Base-by-base conservation (phyloP, 2,797 vertebrate species). In the Hydrophis major region DNA sequence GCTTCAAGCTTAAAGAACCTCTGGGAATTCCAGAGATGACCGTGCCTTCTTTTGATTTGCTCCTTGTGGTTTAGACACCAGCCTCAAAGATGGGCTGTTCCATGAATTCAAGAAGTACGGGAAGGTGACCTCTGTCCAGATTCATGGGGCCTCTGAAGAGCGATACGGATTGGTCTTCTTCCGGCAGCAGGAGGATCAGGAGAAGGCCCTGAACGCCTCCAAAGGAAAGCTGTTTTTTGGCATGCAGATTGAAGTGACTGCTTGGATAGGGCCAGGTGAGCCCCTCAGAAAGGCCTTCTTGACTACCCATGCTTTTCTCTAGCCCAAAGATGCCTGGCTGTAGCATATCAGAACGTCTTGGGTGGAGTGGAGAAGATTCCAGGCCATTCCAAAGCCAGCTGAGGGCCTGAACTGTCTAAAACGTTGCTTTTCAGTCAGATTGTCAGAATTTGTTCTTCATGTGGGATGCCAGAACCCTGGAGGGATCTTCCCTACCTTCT, bases 31-130 rank as follows among this genome's bases (percentile, higher is more conserved):
- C 87, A 32, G 53, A 18, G 20, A 6, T 37, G 32, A 18, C 59
- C n/a, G 2, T 55, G 18, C 6, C 13, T 55, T n/a, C 89, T 86
- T 83, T 89, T 94, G 63, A 13, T 95, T 96, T 88, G 95, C 50
- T 25, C 95, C 94, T 89, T 28, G 92, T 89, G 83, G 12, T 96
- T 94, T 96, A 99, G 99, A 99, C 97, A 99, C 99, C 96, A 99
- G 99, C 98, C 98, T 99, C 96, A 99, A 99, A 97, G 99, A 99
- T 95, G 99, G 99, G 94, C 98, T 99, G 97, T 99, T 99, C 97
- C 99, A 99, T 32, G 99, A 99, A 95, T 99, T 99, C 97, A 99
- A 99, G 98, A 99, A 99, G 96, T 99, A 99, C 42, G 99, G 99
- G 88, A 99, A 99, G 97, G 99, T 99, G 96, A 99, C 99, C 0